phyloP scores from a whole-genome alignment of 2,113 vertebrate genomes.

The Alouatta palliata region DNA sequence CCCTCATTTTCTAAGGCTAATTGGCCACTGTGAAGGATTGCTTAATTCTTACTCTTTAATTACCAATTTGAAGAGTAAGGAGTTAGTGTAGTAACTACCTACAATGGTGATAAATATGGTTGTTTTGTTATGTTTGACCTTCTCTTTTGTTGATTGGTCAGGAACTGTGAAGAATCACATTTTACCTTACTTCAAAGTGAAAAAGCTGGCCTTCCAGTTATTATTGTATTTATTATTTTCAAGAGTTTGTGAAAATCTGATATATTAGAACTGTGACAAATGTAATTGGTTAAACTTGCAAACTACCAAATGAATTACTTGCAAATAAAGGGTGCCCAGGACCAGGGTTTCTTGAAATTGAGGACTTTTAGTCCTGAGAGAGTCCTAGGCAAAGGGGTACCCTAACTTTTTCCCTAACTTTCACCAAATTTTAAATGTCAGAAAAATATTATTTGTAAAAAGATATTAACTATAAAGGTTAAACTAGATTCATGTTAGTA shows the following conservation, averaged over 20 bases:
- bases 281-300: neutral
- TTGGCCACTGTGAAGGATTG: neutral
- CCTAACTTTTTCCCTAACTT: neutral
- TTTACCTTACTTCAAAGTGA: neutral
- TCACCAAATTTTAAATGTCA: conserved; percentile 3
- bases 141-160: neutral
- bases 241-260: neutral
- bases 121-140: neutral
- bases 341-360: neutral
- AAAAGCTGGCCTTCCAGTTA: neutral
- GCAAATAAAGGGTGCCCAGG: neutral
- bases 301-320: neutral
- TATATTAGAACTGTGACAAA: neutral
- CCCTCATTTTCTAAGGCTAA: neutral
- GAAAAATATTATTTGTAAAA: neutral
- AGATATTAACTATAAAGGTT: neutral
- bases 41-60: neutral
- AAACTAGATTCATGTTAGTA: neutral
- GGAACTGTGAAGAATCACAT: neutral
- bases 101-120: neutral
- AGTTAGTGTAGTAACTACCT: neutral
- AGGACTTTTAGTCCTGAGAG: neutral
- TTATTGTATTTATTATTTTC: neutral
- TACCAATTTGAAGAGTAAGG: neutral
- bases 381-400: neutral